Base-by-base conservation (phyloP, 2,888 invertebrate genomes). In the Leptarthrus brevirostris region DNA sequence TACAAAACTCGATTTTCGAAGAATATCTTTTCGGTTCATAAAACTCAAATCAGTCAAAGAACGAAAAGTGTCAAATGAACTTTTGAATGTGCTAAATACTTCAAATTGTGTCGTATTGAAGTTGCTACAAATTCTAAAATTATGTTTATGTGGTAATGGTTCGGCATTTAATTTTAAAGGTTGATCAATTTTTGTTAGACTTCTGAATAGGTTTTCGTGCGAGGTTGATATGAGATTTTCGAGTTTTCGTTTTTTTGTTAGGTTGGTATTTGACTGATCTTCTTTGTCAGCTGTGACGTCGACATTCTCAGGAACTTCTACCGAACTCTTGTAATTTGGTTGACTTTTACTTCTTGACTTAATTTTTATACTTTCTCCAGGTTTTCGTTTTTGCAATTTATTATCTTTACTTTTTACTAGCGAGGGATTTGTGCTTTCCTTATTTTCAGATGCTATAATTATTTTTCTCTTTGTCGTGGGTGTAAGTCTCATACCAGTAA, bases 401-500 rank as follows among this genome's bases (percentile, higher is more conserved):
- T 3, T 44, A 10, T 47, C 56, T 10, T 56, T 40, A 18, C 26
- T 72, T n/a, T 6, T 49, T 34, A 10, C 8, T 12, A 18, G 5
- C 6, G 30, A 5, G 1, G 26, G 71, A 36, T 72, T 76, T 22
- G 14, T 12, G 16, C 18, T 64, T 26, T 76, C 77, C 34, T 78
- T 78, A 53, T 78, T 78, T 16, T 78, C 77, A 4, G 74, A 64
- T 24, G 58, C 16, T 1, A 75, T 52, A 14, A 74, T 75, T 22
- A 77, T 77, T 76, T 81, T 84, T 2, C 85, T 79, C 72, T 85
- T 85, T 1, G 85, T 85, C 72, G 83, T 82, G 3, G 85, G 83
- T 81, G 84, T 84, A 0, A 84, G 79, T 24, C 84, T 79, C 82
- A 84, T 83, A 47, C 83, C 84, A 3, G 84, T 83, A 4, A 84